Conservation (phyloP, 92 coral and sea anemone genomes). For the Zoanthus sociatus region DNA sequence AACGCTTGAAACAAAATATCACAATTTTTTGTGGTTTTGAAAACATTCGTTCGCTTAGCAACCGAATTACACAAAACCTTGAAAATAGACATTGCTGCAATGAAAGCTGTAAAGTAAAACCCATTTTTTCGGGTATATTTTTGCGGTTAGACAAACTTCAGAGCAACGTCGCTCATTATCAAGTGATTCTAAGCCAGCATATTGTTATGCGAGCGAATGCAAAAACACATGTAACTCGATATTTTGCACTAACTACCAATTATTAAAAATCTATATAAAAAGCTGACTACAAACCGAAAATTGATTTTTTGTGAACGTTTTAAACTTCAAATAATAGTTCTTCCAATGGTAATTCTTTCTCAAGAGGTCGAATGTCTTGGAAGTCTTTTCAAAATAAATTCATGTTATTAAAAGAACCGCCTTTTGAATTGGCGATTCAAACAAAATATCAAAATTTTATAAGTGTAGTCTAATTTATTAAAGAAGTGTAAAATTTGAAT, state of each 20-base stretch:
- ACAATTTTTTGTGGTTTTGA: slow-evolving; percentile 35
- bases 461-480: slow-evolving; percentile 28
- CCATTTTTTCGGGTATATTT: slow-evolving; percentile 4
- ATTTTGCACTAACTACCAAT: slow-evolving; percentile 8
- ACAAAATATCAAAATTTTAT: slow-evolving; percentile 33
- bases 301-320: slow-evolving; percentile 5
- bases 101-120: slow-evolving; percentile 28
- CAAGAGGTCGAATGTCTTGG: not conserved
- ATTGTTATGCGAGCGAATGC: not conserved
- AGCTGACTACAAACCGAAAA: slow-evolving; percentile 21
- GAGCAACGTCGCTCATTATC: not conserved
- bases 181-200: slow-evolving; percentile 11
- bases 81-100: slow-evolving; percentile 7
- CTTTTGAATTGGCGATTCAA: slow-evolving; percentile 15
- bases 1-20: slow-evolving; percentile 20
- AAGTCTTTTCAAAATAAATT: slow-evolving; percentile 27
- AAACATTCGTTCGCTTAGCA: slow-evolving; percentile 41
- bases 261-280: slow-evolving; percentile 27
- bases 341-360: not conserved
- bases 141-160: slow-evolving; percentile 32
- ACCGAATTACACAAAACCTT: slow-evolving; percentile 16
- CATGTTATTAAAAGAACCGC: slow-evolving; percentile 6
- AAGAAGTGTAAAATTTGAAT: slow-evolving; percentile 5
- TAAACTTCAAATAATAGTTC: not conserved
- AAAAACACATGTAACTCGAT: not conserved